phyloP scores from a whole-genome alignment of 2,888 invertebrate species.

The Odontomyia ornata region DNA sequence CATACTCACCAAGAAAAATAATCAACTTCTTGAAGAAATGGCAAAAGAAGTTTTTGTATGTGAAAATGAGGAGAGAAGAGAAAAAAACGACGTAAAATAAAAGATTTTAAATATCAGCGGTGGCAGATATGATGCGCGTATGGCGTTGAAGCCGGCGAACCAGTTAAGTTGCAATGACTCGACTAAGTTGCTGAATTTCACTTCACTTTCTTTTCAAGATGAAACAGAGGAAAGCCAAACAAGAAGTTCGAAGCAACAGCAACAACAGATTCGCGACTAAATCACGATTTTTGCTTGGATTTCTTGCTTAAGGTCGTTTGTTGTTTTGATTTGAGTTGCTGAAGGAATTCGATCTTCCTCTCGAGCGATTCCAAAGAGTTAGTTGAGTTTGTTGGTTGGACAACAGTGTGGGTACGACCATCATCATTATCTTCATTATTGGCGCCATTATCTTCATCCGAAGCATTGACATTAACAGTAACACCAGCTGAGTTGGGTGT shows the following conservation, averaged over 20 bases:
- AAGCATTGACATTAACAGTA: background rate
- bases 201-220: constrained; percentile 41
- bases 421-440: constrained; percentile 6
- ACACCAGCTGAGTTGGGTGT: background rate
- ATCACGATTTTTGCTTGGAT: constrained; percentile 10
- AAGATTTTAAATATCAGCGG: background rate
- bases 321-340: background rate
- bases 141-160: background rate
- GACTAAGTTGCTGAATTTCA: constrained; percentile 22
- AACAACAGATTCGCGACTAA: background rate
- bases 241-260: background rate
- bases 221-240: constrained; percentile 25
- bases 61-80: background rate
- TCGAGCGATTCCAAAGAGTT: background rate
- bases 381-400: background rate
- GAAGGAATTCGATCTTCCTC: no score
- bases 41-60: background rate
- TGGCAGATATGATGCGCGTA: background rate
- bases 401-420: constrained; percentile 13
- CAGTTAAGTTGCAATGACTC: constrained; percentile 24
- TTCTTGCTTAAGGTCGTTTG: constrained; percentile 13
- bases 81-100: background rate
- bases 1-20: background rate
- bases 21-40: background rate
- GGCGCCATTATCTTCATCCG: background rate